These are phyloP conservation scores for Leuciscus waleckii DNA, from an alignment of 2,797 vertebrate genomes.

Conservation along the genomic window DNA sequence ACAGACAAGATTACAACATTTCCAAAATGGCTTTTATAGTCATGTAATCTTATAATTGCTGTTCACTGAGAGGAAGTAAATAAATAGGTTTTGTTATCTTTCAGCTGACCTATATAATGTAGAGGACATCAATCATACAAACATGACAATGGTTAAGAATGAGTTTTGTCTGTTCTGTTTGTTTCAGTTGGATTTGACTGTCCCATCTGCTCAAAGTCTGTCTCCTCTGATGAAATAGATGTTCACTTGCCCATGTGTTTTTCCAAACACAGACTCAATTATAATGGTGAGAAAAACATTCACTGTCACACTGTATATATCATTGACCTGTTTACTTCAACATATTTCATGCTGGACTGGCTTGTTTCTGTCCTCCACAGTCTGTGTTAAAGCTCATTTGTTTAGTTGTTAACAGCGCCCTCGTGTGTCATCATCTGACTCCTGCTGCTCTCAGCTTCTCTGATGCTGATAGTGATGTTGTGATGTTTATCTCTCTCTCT, in stretches of 20 bases:
- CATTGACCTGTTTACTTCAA: neutral
- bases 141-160: neutral
- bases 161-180: slow-evolving; percentile 19
- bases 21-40: neutral
- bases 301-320: neutral
- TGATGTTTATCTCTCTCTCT: slow-evolving; percentile 51
- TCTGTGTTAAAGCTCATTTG: neutral
- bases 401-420: neutral
- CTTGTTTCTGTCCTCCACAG: neutral
- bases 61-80: neutral
- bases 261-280: slow-evolving; percentile 94
- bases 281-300: slow-evolving; percentile 88
- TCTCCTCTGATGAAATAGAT: slow-evolving; percentile 94
- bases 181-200: slow-evolving; percentile 90
- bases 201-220: slow-evolving; percentile 96
- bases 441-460: neutral
- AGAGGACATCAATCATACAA: neutral
- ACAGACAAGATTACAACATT: neutral
- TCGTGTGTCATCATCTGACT: neutral
- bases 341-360: neutral
- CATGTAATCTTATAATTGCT: neutral
- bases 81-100: neutral
- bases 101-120: neutral
- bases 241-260: slow-evolving; percentile 97
- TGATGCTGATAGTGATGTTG: neutral